Evolutionary conservation across 2,797 vertebrate genomes (phyloP).

Genomic region (Champsocephalus esox): DNA sequence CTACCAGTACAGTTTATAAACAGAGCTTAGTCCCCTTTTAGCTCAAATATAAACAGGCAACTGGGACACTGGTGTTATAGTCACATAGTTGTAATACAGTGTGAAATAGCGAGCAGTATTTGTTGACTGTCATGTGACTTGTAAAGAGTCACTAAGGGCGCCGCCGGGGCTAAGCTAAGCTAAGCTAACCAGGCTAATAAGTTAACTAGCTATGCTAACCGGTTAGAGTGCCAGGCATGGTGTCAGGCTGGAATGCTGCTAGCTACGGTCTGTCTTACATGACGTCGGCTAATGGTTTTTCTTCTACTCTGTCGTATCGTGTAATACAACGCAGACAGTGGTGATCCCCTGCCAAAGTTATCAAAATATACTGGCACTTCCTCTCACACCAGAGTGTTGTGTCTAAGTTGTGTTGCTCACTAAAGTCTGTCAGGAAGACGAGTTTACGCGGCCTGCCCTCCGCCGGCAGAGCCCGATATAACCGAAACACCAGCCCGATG

Average conservation of each 20-base stretch:
- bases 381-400: not conserved
- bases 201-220: slow-evolving; percentile 20
- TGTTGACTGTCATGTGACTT: not conserved
- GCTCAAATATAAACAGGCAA: not conserved
- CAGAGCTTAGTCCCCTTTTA: not conserved
- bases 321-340: not conserved
- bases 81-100: not conserved
- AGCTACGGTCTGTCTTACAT: not conserved
- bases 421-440: slow-evolving; percentile 14
- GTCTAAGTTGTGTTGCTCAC: slow-evolving; percentile 7
- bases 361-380: not conserved
- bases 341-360: not conserved
- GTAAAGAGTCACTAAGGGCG: slow-evolving; percentile 4
- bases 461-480: slow-evolving; percentile 56
- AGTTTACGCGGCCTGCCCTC: slow-evolving; percentile 62
- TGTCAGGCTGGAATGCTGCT: slow-evolving; percentile 13
- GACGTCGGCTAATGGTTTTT: slow-evolving; percentile 5
- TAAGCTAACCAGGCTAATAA: slow-evolving; percentile 22
- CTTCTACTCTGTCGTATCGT: not conserved
- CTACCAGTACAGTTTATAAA: not conserved
- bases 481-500: slow-evolving; percentile 11
- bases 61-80: not conserved
- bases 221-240: slow-evolving; percentile 12
- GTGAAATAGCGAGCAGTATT: not conserved
- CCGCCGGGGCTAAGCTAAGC: not conserved